Base-by-base conservation (phyloP, 2,888 invertebrate species). In the Kryphioiulus occultus region DNA sequence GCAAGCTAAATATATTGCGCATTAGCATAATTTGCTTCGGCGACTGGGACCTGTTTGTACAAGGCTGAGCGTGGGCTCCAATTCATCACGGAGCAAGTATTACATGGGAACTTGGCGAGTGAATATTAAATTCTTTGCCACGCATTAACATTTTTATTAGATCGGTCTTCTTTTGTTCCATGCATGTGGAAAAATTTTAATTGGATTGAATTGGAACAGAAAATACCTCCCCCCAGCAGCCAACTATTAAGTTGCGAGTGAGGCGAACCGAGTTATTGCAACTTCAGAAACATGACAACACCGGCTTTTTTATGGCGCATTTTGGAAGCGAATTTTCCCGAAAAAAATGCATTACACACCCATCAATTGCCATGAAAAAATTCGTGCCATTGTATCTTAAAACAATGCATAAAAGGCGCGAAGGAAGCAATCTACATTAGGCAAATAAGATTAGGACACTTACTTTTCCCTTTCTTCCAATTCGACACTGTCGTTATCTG, bases 391-490 rank as follows among this genome's bases (percentile, higher is more conserved):
- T 84, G 17, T 84, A n/a, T 84, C 42, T 32, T 32, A 35, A 84
- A 84, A 84, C 84, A 39, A 84, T 42, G 84, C 84, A 84, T 84
- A 84, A 84, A 84, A 39, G 1, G 7, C n/a, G n/a, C 19, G 5
- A n/a, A 84, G 35, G 42, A 84, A 84, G 39, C 39, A 32, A 53
- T 53, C 22, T 53, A 68, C 39, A 44, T 87, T 87, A 87, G 78
- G 59, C 30, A 78, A 59, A 68, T 78, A 68, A 87, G 47, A 87
- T 87, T 82, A 87, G 42, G 87, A 88, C 35, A 68, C 88, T 88
- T 88, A 88, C 88, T 88, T 88, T 85, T 88, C 85, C 39, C 88
- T 47, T 68, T 88, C 88, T 85, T 88, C 88, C 85, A 88, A 26
- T 35, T 88, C 88, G 59, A 88, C 88, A 68, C 78, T 68, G 42